Evolutionary conservation across 2,113 vertebrate species (phyloP).

Genomic region (Thalassarche chlororhynchos): DNA sequence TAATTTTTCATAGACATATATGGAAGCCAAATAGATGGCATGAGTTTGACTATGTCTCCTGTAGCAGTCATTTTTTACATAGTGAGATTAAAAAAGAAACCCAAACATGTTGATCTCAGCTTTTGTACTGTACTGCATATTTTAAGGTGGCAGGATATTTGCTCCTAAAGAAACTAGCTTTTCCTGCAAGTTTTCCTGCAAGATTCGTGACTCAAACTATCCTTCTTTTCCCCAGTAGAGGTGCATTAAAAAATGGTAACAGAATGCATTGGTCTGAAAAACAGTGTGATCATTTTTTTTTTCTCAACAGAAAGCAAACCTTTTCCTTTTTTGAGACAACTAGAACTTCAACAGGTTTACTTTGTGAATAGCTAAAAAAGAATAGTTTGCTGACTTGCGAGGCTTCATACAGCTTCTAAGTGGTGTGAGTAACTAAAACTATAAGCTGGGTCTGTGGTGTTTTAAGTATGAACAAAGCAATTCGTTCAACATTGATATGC

Average conservation of each 20-base stretch:
- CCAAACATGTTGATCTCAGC: not conserved
- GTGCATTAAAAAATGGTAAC: not conserved
- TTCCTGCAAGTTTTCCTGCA: not conserved
- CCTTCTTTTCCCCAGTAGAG: not conserved
- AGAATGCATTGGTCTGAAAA: not conserved
- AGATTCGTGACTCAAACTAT: not conserved
- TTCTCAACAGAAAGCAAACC: not conserved
- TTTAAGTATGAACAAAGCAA: slow-evolving; percentile 5
- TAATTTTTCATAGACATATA: not conserved
- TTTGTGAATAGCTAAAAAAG: not conserved
- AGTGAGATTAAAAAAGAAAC: not conserved
- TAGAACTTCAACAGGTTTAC: not conserved
- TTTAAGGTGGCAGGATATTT: not conserved
- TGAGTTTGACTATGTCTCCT: not conserved
- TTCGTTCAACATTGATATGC: slow-evolving; percentile 6
- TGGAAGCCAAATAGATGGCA: not conserved
- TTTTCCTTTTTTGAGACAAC: not conserved
- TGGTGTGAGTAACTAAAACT: not conserved
- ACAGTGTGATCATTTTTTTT: not conserved
- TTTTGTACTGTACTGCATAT: not conserved
- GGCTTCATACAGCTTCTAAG: not conserved
- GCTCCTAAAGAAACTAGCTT: not conserved
- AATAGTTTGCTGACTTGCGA: not conserved
- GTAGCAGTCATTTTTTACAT: not conserved
- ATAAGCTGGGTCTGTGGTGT: not conserved